Percentiles rank a stretch among this genome's conserved stretches.
Evolutionary conservation across 64 coral and sea anemone species (phyloP).

Genomic region (Porites lutea): DNA sequence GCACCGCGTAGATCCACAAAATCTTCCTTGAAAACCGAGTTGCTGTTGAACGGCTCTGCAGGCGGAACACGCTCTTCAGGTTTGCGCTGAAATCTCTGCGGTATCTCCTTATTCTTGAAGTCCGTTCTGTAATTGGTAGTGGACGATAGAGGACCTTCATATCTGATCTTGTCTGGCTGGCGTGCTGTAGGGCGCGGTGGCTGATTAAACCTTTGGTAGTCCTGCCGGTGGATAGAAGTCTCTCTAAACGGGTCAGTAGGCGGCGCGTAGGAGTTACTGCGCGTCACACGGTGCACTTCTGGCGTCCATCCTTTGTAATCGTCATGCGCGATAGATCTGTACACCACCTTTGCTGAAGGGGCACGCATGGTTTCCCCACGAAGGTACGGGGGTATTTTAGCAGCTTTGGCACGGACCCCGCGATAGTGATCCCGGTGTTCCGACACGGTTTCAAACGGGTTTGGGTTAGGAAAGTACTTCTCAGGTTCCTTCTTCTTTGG

Average conservation of each 20-base stretch:
- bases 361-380: constrained; percentile 88
- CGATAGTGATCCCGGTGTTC: constrained; percentile 87
- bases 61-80: constrained; percentile 73
- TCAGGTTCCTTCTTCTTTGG: constrained; percentile 86
- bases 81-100: constrained; percentile 64
- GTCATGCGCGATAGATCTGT: constrained; percentile 82
- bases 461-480: constrained; percentile 91
- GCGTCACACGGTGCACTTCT: constrained; percentile 23
- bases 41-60: constrained; percentile 81
- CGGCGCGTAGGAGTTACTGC: constrained; percentile 75
- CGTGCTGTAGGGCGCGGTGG: constrained; percentile 84
- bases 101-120: constrained; percentile 76
- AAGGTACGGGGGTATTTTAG: constrained; percentile 86
- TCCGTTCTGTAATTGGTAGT: constrained; percentile 63
- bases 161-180: constrained; percentile 89
- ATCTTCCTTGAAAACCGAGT: constrained; percentile 85
- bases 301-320: constrained; percentile 88
- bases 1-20: constrained; percentile 74
- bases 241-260: constrained; percentile 85
- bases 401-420: constrained; percentile 60
- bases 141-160: constrained; percentile 34
- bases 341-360: constrained; percentile 90
- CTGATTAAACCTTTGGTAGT: constrained; percentile 87
- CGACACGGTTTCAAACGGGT: constrained; percentile 93
- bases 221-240: constrained; percentile 93